phyloP scores from a whole-genome alignment of 37 sponge, comb jelly and placozoan genomes.

The Cladorhizidae sp. region DNA sequence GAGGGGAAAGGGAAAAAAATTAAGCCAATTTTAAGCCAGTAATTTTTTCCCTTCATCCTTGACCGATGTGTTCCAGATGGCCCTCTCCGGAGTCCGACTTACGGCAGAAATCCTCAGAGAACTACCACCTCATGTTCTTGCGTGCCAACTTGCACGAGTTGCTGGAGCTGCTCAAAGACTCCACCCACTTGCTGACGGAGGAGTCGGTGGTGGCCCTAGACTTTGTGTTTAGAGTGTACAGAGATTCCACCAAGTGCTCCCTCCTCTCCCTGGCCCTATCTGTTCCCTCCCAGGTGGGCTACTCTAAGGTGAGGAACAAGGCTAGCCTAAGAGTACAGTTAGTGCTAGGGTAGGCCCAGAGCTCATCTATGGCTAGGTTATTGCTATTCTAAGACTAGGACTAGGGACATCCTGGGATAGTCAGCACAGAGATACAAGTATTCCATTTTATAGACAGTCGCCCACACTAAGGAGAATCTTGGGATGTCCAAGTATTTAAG shows the following conservation, averaged over 20 bases:
- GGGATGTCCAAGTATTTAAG: too few species aligned
- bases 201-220: constrained; percentile 48
- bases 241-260: constrained; percentile 1
- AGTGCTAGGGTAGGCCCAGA: background rate
- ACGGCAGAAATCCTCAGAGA: constrained; percentile 38
- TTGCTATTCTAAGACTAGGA: background rate
- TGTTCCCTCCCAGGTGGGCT: constrained; percentile 24
- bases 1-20: too few species aligned
- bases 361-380: too few species aligned
- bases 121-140: constrained; percentile 40
- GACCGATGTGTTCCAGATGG: constrained; percentile 39
- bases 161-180: constrained; percentile 28
- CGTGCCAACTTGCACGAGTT: constrained; percentile 35
- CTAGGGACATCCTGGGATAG: background rate
- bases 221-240: constrained; percentile 28
- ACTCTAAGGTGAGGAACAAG: constrained; percentile 22
- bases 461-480: too few species aligned
- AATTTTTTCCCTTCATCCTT: too few species aligned
- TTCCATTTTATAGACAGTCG: too few species aligned
- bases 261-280: constrained; percentile 31
- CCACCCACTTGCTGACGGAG: constrained; percentile 4
- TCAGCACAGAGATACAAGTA: too few species aligned
- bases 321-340: too few species aligned
- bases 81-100: constrained; percentile 63
- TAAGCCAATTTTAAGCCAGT: too few species aligned